Conservation (phyloP, 2,888 invertebrate species). For the Hydrotaea cyrtoneurina region DNA sequence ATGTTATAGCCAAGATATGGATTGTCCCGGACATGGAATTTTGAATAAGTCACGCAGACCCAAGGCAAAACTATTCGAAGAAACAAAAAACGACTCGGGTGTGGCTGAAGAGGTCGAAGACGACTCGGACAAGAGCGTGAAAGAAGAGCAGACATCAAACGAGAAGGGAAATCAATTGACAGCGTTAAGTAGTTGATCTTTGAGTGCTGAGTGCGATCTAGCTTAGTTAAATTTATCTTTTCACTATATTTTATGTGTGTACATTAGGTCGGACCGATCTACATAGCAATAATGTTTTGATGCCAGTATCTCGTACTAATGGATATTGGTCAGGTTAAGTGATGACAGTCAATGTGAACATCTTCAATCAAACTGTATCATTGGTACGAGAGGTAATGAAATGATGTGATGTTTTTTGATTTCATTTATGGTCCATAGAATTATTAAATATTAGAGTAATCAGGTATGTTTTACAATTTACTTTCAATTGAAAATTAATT, state of each 20-base stretch:
- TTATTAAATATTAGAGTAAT: too few species aligned
- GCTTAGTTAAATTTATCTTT: neutral
- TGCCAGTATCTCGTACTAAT: too few species aligned
- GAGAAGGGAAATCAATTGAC: neutral
- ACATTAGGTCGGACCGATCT: neutral
- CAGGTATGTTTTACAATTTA: too few species aligned
- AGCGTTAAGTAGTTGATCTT: neutral
- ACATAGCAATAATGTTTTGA: too few species aligned
- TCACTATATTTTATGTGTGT: neutral
- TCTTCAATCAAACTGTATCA: too few species aligned
- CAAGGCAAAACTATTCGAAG: constrained; percentile 75
- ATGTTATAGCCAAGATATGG: constrained; percentile 88
- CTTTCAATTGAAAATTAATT: too few species aligned
- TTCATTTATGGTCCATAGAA: too few species aligned
- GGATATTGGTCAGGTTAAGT: too few species aligned
- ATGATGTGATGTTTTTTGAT: too few species aligned
- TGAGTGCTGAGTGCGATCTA: neutral
- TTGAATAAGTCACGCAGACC: constrained; percentile 77
- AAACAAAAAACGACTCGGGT: constrained; percentile 67
- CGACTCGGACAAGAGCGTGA: constrained; percentile 30
- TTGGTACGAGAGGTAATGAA: too few species aligned
- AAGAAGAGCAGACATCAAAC: constrained; percentile 5
- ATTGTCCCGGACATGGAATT: constrained; percentile 88
- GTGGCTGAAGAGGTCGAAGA: constrained; percentile 46
- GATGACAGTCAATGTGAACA: too few species aligned